A percentile compares a stretch with the other conserved stretches of the same genome.
These are phyloP conservation scores for Noctua pronuba DNA, from an alignment of 2,888 invertebrate genomes.

Conservation along the genomic window DNA sequence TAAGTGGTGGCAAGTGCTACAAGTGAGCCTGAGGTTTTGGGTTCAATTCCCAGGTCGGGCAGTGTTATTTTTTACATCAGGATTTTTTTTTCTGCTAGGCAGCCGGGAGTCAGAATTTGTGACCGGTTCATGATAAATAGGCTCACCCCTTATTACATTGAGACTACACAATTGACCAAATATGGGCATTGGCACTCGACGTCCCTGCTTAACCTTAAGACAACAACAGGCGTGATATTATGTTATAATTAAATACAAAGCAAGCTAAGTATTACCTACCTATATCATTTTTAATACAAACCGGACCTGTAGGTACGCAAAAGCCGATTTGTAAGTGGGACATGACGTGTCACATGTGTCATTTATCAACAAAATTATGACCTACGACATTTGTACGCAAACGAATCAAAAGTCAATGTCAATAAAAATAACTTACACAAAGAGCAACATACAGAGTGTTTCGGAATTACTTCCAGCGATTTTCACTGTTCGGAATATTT, in stretches of 20 bases:
- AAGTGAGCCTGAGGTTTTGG: background rate
- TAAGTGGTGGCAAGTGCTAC: background rate
- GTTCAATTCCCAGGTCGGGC: background rate
- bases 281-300: background rate
- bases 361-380: constrained; percentile 32
- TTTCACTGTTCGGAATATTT: background rate
- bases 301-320: background rate
- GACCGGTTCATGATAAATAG: background rate
- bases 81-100: background rate
- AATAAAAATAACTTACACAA: constrained; percentile 55
- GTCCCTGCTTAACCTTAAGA: background rate
- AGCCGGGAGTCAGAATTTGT: background rate
- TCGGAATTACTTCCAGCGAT: constrained; percentile 10
- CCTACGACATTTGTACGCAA: constrained; percentile 35
- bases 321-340: background rate
- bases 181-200: background rate
- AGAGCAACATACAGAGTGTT: constrained; percentile 56
- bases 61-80: background rate
- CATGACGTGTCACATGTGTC: background rate
- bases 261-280: background rate
- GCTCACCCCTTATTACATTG: background rate
- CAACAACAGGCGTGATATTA: background rate
- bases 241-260: background rate
- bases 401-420: constrained; percentile 64
- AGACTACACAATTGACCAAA: background rate